Base-by-base conservation (phyloP, 2,113 vertebrate genomes). In the Varanus salvator region DNA sequence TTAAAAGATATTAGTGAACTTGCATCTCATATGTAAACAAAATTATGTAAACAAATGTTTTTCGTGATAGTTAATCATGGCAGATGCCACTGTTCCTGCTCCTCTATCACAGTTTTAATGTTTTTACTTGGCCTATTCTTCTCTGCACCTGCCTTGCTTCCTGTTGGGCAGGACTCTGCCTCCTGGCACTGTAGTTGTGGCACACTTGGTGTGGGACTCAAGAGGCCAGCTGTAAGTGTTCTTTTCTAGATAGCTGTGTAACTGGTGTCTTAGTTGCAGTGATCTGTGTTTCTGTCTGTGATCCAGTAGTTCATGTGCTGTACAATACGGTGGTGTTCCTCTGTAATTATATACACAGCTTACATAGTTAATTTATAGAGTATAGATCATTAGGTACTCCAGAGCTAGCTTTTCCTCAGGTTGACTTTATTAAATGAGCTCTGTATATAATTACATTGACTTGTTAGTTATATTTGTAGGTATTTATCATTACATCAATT, bases 181-280 rank as follows among this genome's bases (percentile, higher is more conserved):
- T 97, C 97, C 96, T 98, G 97, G 97, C 97, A 96, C 96, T 98
- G 97, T 97, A 98, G 96, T 97, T 98, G 97, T 97, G 97, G 97
- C 97, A 96, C 97, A 95, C 97, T 98, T 97, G 97, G 97, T 97
- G 94, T 97, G 97, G 97, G 97, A 98, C 97, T 97, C 97, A 97
- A 97, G 97, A 98, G 97, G 97, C 96, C 96, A 80, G 95, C 96
- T 91, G 98, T 98, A 97, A 98, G 98, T 98, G 95, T 89, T 95
- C 83, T 75, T 93, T 31, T 94, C 72, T 96, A 96, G 97, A 77
- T 95, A 96, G 94, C 93, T 88, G 0, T 93, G 80, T 96, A 71
- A 94, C 84, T 96, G 23, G 87, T 95, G 92, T 97, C 81, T 93
- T 95, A 90, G 89, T 86, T 94, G 92, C 78, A 91, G 95, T 96